These are phyloP conservation scores for Drosophila buzzatii DNA, from an alignment of 2,888 invertebrate species.

Conservation along the genomic window DNA sequence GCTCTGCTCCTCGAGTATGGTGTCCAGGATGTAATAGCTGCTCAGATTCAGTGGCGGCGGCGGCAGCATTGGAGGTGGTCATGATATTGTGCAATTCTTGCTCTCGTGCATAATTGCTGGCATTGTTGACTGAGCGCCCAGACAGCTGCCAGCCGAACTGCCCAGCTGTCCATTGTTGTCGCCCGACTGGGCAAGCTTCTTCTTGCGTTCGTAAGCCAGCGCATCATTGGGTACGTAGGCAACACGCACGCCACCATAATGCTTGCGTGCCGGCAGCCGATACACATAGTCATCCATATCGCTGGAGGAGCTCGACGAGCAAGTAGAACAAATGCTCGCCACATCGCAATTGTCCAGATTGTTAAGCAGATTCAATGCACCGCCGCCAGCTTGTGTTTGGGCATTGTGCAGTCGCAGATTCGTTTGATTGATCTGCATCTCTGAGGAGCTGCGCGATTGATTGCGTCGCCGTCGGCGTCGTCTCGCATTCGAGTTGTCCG, in stretches of 20 bases:
- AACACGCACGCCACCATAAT: constrained; percentile 95
- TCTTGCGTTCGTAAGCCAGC: constrained; percentile 91
- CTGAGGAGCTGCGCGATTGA: constrained; percentile 84
- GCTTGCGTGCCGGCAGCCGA: constrained; percentile 92
- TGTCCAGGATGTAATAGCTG: constrained; percentile 82
- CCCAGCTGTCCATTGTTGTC: constrained; percentile 6
- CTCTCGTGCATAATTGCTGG: constrained; percentile 86
- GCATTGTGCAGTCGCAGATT: constrained; percentile 82
- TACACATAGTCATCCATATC: constrained; percentile 95
- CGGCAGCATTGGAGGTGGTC: constrained; percentile 86
- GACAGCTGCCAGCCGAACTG: constrained; percentile 24
- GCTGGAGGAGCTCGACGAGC: constrained; percentile 93
- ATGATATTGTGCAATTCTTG: constrained; percentile 94
- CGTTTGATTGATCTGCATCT: constrained; percentile 85
- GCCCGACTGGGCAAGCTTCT: constrained; percentile 85
- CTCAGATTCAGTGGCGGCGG: constrained; percentile 82
- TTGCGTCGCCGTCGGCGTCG: constrained; percentile 82
- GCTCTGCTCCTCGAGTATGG: constrained; percentile 81
- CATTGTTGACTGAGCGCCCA: constrained; percentile 39
- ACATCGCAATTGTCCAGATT: constrained; percentile 87
- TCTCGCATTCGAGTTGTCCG: constrained; percentile 85
- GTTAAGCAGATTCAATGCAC: constrained; percentile 65
- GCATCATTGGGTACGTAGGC: constrained; percentile 97
- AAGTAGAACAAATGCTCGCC: constrained; percentile 94
- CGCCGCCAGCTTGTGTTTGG: constrained; percentile 76